Evolutionary conservation across 2,113 vertebrate species (phyloP).

Genomic region (Eulemur rufifrons): DNA sequence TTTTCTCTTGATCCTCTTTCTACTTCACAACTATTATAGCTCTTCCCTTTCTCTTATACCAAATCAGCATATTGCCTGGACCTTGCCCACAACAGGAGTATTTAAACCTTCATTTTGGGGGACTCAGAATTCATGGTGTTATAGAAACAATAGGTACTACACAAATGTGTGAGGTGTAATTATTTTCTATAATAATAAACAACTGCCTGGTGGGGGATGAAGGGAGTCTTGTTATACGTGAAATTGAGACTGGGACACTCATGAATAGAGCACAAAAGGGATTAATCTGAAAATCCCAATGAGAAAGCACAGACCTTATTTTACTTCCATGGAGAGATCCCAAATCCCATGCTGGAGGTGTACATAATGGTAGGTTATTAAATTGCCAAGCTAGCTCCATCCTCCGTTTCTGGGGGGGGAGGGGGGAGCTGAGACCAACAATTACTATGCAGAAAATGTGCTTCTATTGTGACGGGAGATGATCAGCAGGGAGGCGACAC

Average conservation of each 20-base stretch:
- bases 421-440: slow-evolving; percentile 33
- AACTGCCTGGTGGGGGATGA: not conserved
- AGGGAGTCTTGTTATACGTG: slow-evolving; percentile 6
- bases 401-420: slow-evolving; percentile 40
- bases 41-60: not conserved
- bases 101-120: not conserved
- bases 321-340: slow-evolving; percentile 59
- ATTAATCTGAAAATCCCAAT: slow-evolving; percentile 64
- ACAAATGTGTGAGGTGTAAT: not conserved
- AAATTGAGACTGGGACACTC: slow-evolving; percentile 53
- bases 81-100: not conserved
- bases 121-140: not conserved
- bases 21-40: not conserved
- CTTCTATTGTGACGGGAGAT: not conserved
- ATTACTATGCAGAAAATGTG: slow-evolving; percentile 60
- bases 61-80: not conserved
- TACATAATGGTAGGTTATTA: slow-evolving; percentile 72
- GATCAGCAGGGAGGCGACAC: not conserved
- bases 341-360: slow-evolving; percentile 53
- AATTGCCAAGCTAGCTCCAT: slow-evolving; percentile 52
- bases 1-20: not conserved
- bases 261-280: slow-evolving; percentile 53
- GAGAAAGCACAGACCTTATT: slow-evolving; percentile 61
- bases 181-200: slow-evolving; percentile 17
- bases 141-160: not conserved